Evolutionary conservation across 2,113 vertebrate species (phyloP), one percentile per base, ranked within the genome.

Genomic region (Megaceryle torquata): DNA sequence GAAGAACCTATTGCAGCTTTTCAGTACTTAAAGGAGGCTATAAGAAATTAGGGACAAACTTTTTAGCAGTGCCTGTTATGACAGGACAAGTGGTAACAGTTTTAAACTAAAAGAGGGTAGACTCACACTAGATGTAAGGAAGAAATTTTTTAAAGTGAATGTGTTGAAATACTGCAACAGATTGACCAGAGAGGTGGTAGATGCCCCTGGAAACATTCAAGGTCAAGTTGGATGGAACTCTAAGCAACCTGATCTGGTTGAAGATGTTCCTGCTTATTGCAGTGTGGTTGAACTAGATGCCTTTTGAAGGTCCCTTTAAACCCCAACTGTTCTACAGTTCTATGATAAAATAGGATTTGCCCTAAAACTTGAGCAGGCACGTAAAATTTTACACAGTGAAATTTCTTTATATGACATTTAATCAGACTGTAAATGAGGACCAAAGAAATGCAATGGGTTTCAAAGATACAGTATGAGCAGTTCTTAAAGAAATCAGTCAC

Each of bases 181-280:
- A 13, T 33, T 80, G 9, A 13, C 18, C 25, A 77, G 13, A 37
- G 5, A 18, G 20, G 29, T n/a, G 13, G 33, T 29, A 22, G 15
- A 22, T 44, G 28, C 9, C 13, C 20, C 17, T 50, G 17, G 4
- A 37, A 78, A 43, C 9, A 21, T 54, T 65, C 22, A 69, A 92
- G 8, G 13, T 16, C 19, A 64, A 26, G 10, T 3, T 35, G 28
- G n/a, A 46, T 0, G 0, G 28, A 29, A 12, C 12, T 29, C 28
- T 71, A 48, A 64, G 65, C 22, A 56, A 48, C 15, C 7, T 56
- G n/a, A 15, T 71, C 14, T 13, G 33, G 22, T 24, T 46, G 39
- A 39, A 39, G 33, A 24, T 46, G 39, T 39, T 48, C 14, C 39
- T 46, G 39, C 7, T 10, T 2, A 56, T 2, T 15, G 28, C 61